These are phyloP conservation scores for Tetramorium simillimum DNA, from an alignment of 1,140 invertebrate species.

Conservation along the genomic window DNA sequence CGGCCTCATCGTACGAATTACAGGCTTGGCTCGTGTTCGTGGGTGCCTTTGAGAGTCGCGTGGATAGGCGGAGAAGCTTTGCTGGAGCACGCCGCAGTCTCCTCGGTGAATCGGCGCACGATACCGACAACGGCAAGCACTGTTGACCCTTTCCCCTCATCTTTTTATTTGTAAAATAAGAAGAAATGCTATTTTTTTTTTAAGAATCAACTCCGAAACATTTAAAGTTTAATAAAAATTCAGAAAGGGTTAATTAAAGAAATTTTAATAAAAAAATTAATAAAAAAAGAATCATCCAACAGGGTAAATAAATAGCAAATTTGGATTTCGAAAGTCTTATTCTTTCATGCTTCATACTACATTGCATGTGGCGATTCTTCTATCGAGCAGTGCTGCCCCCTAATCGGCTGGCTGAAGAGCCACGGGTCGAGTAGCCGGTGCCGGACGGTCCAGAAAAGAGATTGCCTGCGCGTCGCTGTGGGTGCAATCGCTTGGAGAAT, in stretches of 20 bases:
- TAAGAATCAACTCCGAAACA: neutral
- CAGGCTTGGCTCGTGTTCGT: constrained; percentile 78
- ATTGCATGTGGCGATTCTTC: neutral
- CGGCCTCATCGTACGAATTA: constrained; percentile 83
- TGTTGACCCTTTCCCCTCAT: neutral
- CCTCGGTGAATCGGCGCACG: constrained; percentile 61
- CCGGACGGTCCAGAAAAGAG: constrained; percentile 72
- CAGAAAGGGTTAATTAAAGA: too few relatives aligned
- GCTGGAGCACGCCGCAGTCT: constrained; percentile 56
- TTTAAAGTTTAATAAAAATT: neutral
- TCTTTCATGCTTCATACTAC: neutral
- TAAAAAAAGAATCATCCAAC: neutral
- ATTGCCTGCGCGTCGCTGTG: constrained; percentile 77
- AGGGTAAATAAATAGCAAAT: neutral
- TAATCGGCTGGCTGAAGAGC: constrained; percentile 16
- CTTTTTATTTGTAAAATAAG: neutral
- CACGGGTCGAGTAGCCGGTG: constrained; percentile 20
- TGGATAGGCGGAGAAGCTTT: constrained; percentile 79
- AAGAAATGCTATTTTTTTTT: neutral
- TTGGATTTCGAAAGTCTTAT: neutral
- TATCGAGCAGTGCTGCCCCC: constrained; percentile 77
- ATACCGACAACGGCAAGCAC: constrained; percentile 4
- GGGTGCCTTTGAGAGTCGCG: constrained; percentile 79
- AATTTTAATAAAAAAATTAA: neutral
- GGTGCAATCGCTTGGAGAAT: constrained; percentile 82